These are phyloP conservation scores for Telmatherina bonti DNA, from an alignment of 2,797 vertebrate species.

Conservation along the genomic window DNA sequence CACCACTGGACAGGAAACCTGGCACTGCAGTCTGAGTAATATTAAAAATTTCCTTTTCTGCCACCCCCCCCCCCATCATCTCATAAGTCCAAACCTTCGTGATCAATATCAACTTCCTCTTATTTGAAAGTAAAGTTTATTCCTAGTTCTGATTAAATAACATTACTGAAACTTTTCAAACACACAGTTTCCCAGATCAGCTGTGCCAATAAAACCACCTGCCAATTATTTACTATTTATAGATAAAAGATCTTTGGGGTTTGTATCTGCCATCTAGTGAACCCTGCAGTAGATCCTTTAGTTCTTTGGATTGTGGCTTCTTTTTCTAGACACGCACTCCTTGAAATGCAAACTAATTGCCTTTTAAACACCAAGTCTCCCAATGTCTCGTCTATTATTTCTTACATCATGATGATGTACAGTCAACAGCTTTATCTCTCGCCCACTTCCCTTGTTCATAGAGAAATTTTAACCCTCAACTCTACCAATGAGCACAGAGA, in stretches of 20 bases:
- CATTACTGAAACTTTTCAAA: neutral
- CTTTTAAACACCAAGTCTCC: neutral
- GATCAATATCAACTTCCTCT: neutral
- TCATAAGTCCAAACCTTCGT: neutral
- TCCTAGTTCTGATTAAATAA: neutral
- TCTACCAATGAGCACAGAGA: slow-evolving; percentile 39
- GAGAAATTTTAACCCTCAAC: slow-evolving; percentile 47
- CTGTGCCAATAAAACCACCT: neutral
- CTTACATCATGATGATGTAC: slow-evolving; percentile 20
- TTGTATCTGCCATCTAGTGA: neutral
- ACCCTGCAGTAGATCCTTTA: neutral
- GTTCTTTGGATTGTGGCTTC: neutral
- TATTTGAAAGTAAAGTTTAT: neutral
- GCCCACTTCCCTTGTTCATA: slow-evolving; percentile 31
- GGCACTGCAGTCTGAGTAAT: neutral
- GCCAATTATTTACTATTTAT: neutral
- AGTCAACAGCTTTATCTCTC: slow-evolving; percentile 36
- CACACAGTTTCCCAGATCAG: neutral
- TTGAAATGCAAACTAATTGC: neutral
- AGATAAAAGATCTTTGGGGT: no score
- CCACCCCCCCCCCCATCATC: neutral
- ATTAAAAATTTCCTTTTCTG: neutral
- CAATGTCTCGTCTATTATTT: slow-evolving; percentile 1
- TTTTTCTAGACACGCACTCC: neutral
- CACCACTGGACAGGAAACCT: neutral